A percentile compares a stretch with the other conserved stretches of the same genome.
These are phyloP conservation scores for Halisarca cf. caerulea DNA, from an alignment of 37 sponge, comb jelly and placozoan genomes.

Conservation along the genomic window DNA sequence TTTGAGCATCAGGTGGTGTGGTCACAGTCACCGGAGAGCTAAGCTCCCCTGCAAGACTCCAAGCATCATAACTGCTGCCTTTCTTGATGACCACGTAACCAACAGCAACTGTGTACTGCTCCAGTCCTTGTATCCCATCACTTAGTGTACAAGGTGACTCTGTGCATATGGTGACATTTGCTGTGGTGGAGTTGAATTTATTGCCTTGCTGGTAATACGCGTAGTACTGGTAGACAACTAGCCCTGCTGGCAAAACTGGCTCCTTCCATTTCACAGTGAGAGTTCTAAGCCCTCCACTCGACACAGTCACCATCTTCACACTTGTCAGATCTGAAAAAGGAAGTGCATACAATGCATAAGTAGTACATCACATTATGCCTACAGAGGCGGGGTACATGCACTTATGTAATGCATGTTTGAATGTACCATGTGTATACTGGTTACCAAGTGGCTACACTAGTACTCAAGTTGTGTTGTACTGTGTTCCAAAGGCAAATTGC, in stretches of 20 bases:
- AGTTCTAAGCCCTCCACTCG: not conserved
- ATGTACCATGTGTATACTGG: no score
- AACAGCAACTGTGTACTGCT: not conserved
- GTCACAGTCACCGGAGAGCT: not conserved
- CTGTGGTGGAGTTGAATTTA: not conserved
- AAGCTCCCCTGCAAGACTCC: not conserved
- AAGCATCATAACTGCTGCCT: not conserved
- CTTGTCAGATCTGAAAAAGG: not conserved
- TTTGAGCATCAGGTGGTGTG: constrained; percentile 12
- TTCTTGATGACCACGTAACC: not conserved
- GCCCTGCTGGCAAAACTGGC: not conserved
- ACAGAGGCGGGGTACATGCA: no score
- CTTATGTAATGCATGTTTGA: no score
- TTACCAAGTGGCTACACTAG: no score
- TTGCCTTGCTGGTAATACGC: not conserved
- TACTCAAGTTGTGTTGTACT: no score
- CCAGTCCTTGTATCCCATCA: not conserved
- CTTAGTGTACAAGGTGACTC: not conserved
- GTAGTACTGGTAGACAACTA: not conserved
- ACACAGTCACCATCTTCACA: not conserved
- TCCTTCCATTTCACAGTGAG: not conserved
- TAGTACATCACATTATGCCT: no score
- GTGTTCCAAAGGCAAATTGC: no score
- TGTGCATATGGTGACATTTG: not conserved
- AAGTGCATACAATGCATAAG: no score